Evolutionary conservation across 2,113 vertebrate species (phyloP), one percentile per base, ranked within the genome.

Genomic region (Odobenus rosmarus): DNA sequence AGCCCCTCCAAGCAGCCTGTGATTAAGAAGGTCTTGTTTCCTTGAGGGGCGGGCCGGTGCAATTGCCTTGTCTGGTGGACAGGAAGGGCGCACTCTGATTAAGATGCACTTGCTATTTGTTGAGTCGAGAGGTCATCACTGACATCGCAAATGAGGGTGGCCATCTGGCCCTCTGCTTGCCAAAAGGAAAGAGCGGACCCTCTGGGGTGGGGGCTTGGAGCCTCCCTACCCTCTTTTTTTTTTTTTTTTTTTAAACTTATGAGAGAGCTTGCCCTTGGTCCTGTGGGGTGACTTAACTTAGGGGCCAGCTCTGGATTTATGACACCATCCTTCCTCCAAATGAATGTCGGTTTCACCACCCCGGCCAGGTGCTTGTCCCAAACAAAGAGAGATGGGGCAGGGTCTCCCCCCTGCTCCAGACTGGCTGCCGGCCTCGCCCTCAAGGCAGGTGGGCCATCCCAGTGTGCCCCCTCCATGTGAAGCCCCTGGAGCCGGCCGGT

Each of bases 121-220:
- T 81, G 93, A 94, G 57, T 85, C 79, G 67, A 74, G 95, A 95
- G 95, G 97, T 97, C 94, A 96, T 92, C 21, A 4, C 4, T 85
- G 95, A 92, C 85, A 82, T 93, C 49, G 88, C 82, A 24, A 53
- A 77, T 23, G 79, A 93, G 82, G 59, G 81, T 92, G 79, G 83
- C 96, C 93, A 82, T 94, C 95, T 88, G 85, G 94, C 72, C 69
- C 49, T 93, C 90, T 77, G 89, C 74, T 88, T 80, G 85, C 76
- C 80, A 51, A 88, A 90, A 80, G 81, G 87, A 76, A 84, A 69
- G 84, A 49, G 91, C n/a, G 12, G 24, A 19, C 62, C 84, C 72
- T 84, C 36, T 69, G 19, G 21, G 24, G 7, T 18, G n/a, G 90
- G 82, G 49, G 21, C 3, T 72, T 15, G 42, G 2, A 14, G 26